Conservation (phyloP, 2,113 vertebrate species). For the Mus spicilegus region DNA sequence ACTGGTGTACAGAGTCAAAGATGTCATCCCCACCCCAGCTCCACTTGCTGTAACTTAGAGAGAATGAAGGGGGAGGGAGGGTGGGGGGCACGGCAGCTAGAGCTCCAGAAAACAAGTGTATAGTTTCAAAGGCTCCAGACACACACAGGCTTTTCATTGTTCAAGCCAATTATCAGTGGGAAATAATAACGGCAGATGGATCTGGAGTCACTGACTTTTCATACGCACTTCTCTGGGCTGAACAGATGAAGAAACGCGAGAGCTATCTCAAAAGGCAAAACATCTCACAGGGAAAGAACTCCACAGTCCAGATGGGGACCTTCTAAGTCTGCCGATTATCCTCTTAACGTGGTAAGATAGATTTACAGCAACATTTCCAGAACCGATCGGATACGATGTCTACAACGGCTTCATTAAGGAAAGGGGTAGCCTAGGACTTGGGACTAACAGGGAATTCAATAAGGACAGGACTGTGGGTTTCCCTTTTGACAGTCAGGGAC, state of each 20-base stretch:
- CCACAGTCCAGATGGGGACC: conserved; percentile 96
- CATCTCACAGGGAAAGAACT: conserved; percentile 90
- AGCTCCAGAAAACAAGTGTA: conserved; percentile 95
- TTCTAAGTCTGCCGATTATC: conserved; percentile 92
- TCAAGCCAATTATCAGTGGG: conserved; percentile 99
- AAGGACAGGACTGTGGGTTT: conserved; percentile 75
- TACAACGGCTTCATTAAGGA: conserved; percentile 88
- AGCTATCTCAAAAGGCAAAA: conserved; percentile 92
- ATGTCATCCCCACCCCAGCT: conserved; percentile 88
- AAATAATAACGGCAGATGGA: conserved; percentile 99
- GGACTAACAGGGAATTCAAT: conserved; percentile 80
- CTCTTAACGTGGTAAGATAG: conserved; percentile 90
- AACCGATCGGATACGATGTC: conserved; percentile 87
- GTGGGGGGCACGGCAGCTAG: conserved; percentile 83
- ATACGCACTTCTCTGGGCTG: conserved; percentile 92
- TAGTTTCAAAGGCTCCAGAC: conserved; percentile 98
- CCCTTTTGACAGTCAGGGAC: conserved; percentile 72
- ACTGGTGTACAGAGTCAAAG: conserved; percentile 89
- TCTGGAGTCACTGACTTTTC: conserved; percentile 97
- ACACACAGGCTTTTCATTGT: conserved; percentile 99
- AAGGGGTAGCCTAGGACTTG: conserved; percentile 79
- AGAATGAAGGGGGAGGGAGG: conserved; percentile 72
- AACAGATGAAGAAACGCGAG: conserved; percentile 99
- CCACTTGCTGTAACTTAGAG: conserved; percentile 85
- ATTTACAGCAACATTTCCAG: conserved; percentile 90